Base-by-base conservation (phyloP, 2,797 vertebrate species). In the Borostomias antarcticus region DNA sequence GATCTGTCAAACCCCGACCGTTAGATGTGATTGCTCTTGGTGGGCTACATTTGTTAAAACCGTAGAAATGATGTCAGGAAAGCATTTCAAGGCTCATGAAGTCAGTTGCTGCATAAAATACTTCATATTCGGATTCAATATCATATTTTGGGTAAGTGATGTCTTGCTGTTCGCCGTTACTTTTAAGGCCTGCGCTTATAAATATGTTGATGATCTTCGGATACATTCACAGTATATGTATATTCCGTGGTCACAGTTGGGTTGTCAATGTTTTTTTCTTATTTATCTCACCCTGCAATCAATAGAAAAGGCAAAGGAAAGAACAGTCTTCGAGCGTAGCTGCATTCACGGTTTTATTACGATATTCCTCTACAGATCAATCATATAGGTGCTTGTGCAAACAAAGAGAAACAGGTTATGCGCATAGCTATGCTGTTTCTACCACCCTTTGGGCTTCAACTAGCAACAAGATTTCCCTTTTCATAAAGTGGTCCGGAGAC, bases 101-200 rank as follows among this genome's bases (percentile, higher is more conserved):
- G 97, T 99, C 90, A 98, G 97, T 90, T 99, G 97, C 93, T 98
- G 97, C 90, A 99, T 98, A 87, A 99, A 98, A 81, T 99, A 99
- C 77, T 99, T 98, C 83, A 98, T 99, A 73, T 99, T 99, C 66
- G 97, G 96, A 67, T 99, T 99, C 91, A 99, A 99, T 89, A 96
- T 99, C 76, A 98, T 99, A 81, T 99, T 99, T 87, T 99, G 97
- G 97, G 97, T 98, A 84, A 96, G 96, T 92, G 51, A n/a, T 61
- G 28, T 15, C 58, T 37, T 26, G 29, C 45, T 37, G 45, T 43
- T 61, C 17, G 28, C n/a, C 58, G n/a, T 4, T 13, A 45, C 15
- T 45, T 45, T 45, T n/a, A 45, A 45, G 40, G 40, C 40, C 40
- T 45, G 40, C 13, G 40, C n/a, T 45, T 45, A n/a, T 45, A 15